Conservation (phyloP, 2,797 vertebrate genomes). For the Arnoldichthys spilopterus region DNA sequence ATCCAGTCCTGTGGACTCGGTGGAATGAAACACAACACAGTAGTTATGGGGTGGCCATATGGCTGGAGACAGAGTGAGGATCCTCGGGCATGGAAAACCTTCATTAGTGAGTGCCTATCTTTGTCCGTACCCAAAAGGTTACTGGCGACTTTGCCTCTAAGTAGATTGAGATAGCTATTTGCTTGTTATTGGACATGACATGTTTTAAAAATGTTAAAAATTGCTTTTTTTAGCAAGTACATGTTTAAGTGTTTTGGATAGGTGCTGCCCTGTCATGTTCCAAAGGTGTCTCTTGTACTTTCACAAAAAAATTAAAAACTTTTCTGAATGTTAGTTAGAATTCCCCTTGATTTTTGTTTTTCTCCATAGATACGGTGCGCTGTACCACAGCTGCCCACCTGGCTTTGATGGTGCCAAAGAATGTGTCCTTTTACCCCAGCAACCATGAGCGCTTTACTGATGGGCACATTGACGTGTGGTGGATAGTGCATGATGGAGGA, state of each 20-base stretch:
- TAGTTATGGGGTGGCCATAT: conserved; percentile 97
- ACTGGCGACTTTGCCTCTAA: background rate
- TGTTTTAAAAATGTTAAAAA: no score
- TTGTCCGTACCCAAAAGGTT: background rate
- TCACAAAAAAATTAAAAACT: background rate
- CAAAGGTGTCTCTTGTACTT: background rate
- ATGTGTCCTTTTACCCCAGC: conserved; percentile 95
- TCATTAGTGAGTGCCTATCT: conserved; percentile 82
- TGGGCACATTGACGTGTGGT: conserved; percentile 97
- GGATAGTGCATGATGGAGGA: conserved; percentile 98
- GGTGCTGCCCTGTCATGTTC: background rate
- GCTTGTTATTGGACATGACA: no score
- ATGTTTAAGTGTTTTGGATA: background rate
- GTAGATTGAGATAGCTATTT: background rate
- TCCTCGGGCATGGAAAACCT: conserved; percentile 97
- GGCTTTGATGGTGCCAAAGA: conserved; percentile 96
- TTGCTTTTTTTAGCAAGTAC: no score
- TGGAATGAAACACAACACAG: conserved; percentile 97
- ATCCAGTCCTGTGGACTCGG: conserved; percentile 97
- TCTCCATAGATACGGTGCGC: conserved; percentile 88
- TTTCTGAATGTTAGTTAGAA: background rate
- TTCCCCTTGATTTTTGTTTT: background rate
- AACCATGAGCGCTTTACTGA: conserved; percentile 97
- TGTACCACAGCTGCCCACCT: conserved; percentile 96
- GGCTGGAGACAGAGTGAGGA: conserved; percentile 99